phyloP scores from a whole-genome alignment of 1,140 invertebrate species.

The roundworm (Caenorhabditis elegans) region DNA sequence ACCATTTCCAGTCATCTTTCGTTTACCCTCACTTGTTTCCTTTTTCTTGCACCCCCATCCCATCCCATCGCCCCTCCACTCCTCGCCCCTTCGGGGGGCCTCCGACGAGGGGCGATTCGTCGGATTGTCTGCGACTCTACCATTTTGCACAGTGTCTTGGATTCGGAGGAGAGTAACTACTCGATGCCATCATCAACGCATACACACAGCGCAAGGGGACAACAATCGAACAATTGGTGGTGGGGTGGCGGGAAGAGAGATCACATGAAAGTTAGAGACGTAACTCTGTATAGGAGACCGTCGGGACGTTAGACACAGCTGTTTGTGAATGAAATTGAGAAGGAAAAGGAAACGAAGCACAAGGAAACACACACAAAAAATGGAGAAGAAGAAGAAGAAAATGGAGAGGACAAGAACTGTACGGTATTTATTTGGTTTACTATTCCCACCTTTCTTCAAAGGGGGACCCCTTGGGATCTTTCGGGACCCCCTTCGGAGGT shows the following conservation, averaged over 20 bases:
- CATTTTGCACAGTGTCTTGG: no score
- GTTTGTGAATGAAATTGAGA: slow-evolving; percentile 19
- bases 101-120: not conserved
- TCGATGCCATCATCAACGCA: slow-evolving; percentile 13
- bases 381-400: not conserved
- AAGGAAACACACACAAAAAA: no score
- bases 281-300: not conserved
- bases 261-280: not conserved
- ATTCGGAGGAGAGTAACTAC: not conserved
- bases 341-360: not conserved
- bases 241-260: not conserved
- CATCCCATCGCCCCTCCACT: no score
- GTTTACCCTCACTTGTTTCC: no score
- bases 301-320: not conserved
- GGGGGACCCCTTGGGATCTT: no score
- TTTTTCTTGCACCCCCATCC: no score
- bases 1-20: not conserved
- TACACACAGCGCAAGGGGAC: slow-evolving; percentile 13
- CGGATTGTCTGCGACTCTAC: no score
- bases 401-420: not conserved
- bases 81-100: no score
- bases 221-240: slow-evolving; percentile 21
- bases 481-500: no score
- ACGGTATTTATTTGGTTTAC: no score
- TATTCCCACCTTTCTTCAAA: no score